These are phyloP conservation scores for Anguilla rostrata DNA, from an alignment of 2,113 vertebrate species.

Conservation along the genomic window DNA sequence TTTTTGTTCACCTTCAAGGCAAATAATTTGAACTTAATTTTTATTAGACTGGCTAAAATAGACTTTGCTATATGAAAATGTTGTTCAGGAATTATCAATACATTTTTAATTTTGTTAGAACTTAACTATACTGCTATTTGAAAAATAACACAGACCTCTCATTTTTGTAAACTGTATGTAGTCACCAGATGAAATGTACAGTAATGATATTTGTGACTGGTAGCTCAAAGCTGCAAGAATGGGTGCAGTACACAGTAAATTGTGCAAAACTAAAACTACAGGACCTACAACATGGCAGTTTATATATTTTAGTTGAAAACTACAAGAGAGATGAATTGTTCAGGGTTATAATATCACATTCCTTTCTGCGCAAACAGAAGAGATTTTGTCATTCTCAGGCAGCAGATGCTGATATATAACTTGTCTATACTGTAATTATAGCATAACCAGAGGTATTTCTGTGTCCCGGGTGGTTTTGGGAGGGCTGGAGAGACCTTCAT, in stretches of 20 bases:
- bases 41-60: no score
- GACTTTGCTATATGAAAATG: no score
- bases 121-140: background rate
- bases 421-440: conserved; percentile 30
- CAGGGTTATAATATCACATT: background rate
- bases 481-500: background rate
- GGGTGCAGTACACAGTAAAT: background rate
- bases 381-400: background rate
- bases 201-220: background rate
- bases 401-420: background rate
- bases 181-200: background rate
- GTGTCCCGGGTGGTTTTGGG: conserved; percentile 17
- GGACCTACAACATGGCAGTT: background rate
- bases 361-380: background rate
- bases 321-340: background rate
- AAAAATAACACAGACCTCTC: background rate
- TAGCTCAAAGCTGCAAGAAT: background rate
- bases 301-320: background rate
- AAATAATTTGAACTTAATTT: background rate
- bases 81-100: background rate
- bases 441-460: conserved; percentile 23
- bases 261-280: background rate
- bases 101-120: background rate
- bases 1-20: background rate
- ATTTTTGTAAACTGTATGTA: background rate